These are phyloP conservation scores for Toxostoma redivivum DNA, from an alignment of 2,113 vertebrate species.

Conservation along the genomic window DNA sequence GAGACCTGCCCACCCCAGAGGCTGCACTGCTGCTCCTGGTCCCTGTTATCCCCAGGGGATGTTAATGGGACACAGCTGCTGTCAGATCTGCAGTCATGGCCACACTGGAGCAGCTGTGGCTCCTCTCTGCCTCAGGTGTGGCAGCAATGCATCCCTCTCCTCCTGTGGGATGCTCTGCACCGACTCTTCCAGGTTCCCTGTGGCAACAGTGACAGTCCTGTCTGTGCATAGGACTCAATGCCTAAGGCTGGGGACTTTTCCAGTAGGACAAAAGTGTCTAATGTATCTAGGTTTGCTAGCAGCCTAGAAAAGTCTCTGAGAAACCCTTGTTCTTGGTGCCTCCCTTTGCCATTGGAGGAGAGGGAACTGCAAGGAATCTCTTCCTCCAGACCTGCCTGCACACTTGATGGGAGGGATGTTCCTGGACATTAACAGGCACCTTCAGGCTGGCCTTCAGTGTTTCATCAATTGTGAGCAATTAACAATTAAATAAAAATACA, in stretches of 20 bases:
- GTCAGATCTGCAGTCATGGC: not conserved
- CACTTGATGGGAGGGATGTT: not conserved
- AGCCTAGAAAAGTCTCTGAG: not conserved
- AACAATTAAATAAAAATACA: not conserved
- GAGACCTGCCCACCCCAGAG: not conserved
- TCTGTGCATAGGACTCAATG: not conserved
- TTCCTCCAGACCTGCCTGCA: not conserved
- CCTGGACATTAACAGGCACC: not conserved
- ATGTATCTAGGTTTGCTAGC: not conserved
- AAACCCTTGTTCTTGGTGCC: not conserved
- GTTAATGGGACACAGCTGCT: not conserved
- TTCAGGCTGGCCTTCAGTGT: not conserved
- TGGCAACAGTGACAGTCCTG: not conserved
- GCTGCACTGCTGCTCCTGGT: not conserved
- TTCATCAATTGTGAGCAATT: not conserved
- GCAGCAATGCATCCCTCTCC: not conserved
- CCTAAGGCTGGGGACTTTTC: not conserved
- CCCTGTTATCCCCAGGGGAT: not conserved
- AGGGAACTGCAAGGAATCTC: not conserved
- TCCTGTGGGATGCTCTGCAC: not conserved
- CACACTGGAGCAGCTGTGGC: not conserved
- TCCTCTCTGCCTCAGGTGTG: not conserved
- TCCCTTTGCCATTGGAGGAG: not conserved
- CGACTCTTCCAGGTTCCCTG: fast-evolving
- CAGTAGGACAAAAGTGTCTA: not conserved